A percentile compares a stretch with the other conserved stretches of the same genome.
Conservation (phyloP, 2,888 invertebrate species). For the Hirtodrosophila confusa region DNA sequence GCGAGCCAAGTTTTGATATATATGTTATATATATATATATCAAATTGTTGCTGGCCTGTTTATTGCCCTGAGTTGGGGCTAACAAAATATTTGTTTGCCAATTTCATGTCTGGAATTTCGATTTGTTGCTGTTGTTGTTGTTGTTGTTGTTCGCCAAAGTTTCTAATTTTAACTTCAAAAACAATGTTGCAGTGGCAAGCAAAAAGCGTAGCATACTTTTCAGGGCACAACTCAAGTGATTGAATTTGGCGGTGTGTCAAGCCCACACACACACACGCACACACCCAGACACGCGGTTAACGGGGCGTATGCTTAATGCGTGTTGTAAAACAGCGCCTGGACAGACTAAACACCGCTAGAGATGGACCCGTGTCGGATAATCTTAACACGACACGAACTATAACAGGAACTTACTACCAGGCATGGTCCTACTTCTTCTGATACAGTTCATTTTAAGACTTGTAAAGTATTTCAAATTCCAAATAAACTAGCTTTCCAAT, state of each 20-base stretch:
- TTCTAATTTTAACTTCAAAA: slow-evolving; percentile 57
- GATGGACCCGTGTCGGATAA: too few species aligned
- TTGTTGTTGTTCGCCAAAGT: slow-evolving; percentile 5
- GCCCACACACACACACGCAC: background rate
- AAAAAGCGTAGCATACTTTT: slow-evolving; percentile 47
- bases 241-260: slow-evolving; percentile 37
- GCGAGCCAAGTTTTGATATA: slow-evolving; percentile 45
- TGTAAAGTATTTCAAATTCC: too few species aligned
- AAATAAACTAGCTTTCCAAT: too few species aligned
- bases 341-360: too few species aligned
- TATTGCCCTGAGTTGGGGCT: slow-evolving; percentile 43
- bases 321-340: background rate
- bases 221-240: slow-evolving; percentile 29
- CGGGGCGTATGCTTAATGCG: slow-evolving; percentile 31
- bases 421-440: too few species aligned
- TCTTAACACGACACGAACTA: too few species aligned
- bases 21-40: slow-evolving; percentile 29
- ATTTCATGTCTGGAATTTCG: slow-evolving; percentile 24
- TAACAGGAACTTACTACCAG: too few species aligned
- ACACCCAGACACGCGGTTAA: slow-evolving; percentile 1
- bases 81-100: slow-evolving; percentile 31
- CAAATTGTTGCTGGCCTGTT: slow-evolving; percentile 7
- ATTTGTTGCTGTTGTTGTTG: slow-evolving; percentile 12
- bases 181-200: slow-evolving; percentile 24
- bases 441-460: too few species aligned